Evolutionary conservation across 2,797 vertebrate species (phyloP).

Genomic region (Falco novaeseelandiae): DNA sequence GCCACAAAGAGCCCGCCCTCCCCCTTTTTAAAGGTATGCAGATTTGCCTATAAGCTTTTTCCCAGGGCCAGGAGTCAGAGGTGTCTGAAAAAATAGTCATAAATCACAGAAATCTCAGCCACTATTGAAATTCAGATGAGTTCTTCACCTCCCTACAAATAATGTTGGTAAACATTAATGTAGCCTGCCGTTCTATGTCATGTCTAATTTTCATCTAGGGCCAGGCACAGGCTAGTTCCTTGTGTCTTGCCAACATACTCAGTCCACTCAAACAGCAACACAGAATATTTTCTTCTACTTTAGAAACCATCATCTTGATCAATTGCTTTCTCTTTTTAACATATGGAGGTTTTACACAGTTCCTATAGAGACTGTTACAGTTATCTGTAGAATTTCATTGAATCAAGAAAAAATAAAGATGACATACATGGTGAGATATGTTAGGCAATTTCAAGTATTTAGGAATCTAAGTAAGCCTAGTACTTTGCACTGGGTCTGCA

Average conservation of each 20-base stretch:
- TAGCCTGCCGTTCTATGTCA: neutral
- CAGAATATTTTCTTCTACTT: neutral
- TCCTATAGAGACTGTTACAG: neutral
- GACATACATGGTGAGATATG: fast-evolving
- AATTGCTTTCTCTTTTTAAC: neutral
- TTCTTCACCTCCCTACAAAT: constrained; percentile 35
- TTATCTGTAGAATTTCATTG: neutral
- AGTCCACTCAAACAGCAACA: neutral
- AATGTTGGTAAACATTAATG: constrained; percentile 37
- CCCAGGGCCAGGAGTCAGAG: neutral
- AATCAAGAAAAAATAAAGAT: neutral
- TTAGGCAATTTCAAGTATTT: neutral
- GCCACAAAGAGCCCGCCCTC: neutral
- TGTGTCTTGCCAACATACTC: neutral
- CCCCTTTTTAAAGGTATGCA: neutral
- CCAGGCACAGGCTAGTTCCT: neutral
- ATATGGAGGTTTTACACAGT: neutral
- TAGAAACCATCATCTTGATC: neutral
- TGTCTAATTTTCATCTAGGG: neutral
- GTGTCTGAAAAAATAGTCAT: neutral
- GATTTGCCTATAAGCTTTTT: constrained; percentile 37
- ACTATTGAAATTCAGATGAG: neutral
- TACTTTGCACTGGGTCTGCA: neutral
- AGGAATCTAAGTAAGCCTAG: neutral
- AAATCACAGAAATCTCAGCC: neutral